phyloP scores from a whole-genome alignment of 1,140 invertebrate genomes.

The Drosophila biarmipes region DNA sequence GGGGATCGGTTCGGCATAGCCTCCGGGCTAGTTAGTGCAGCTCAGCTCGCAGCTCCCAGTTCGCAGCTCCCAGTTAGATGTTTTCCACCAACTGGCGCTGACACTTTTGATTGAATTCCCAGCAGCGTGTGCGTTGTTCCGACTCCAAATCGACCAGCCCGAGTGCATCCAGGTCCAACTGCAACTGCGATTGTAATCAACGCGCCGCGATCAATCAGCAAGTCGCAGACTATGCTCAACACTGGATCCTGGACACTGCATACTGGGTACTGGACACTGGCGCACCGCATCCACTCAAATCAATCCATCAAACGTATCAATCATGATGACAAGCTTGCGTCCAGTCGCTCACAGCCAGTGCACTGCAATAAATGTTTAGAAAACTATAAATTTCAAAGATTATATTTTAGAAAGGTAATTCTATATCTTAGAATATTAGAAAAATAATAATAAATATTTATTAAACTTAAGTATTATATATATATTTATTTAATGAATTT shows the following conservation, averaged over 20 bases:
- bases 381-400: background rate
- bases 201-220: slow-evolving; percentile 76
- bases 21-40: slow-evolving; percentile 66
- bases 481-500: no score
- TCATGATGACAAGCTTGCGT: slow-evolving; percentile 78
- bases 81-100: slow-evolving; percentile 62
- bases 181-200: slow-evolving; percentile 73
- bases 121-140: slow-evolving; percentile 66
- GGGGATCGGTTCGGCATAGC: slow-evolving; percentile 46
- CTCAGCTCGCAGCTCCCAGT: background rate
- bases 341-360: slow-evolving; percentile 10
- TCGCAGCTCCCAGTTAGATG: slow-evolving; percentile 55
- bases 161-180: slow-evolving; percentile 1
- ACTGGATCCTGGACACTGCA: slow-evolving; percentile 48
- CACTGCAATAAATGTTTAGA: slow-evolving; percentile 5
- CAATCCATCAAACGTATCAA: slow-evolving; percentile 84
- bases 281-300: slow-evolving; percentile 65
- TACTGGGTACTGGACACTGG: slow-evolving; percentile 41
- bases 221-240: slow-evolving; percentile 55
- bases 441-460: no score
- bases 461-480: no score
- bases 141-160: slow-evolving; percentile 20
- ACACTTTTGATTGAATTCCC: slow-evolving; percentile 84
- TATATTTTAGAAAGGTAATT: no score
- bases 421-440: no score